These are phyloP conservation scores for Lucinisca nassula DNA, from an alignment of 2,888 invertebrate species.

Conservation along the genomic window DNA sequence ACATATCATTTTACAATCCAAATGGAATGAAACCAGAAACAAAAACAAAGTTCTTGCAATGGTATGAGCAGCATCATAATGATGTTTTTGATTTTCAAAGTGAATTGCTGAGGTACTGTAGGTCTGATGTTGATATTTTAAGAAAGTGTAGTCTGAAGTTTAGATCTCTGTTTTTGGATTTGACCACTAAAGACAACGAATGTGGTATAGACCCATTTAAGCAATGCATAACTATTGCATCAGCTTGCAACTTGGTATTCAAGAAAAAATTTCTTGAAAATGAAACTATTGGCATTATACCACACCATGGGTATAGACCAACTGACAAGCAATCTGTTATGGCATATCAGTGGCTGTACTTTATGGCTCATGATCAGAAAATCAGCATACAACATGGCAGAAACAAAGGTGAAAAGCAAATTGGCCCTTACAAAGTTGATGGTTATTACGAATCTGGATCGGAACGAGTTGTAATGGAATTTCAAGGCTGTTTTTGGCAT, in stretches of 20 bases:
- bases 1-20: conserved; percentile 57
- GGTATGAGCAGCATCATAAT: conserved; percentile 45
- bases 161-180: conserved; percentile 29
- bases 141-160: conserved; percentile 56
- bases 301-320: conserved; percentile 59
- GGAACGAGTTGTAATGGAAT: conserved; percentile 1
- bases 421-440: conserved; percentile 33
- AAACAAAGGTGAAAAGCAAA: conserved; percentile 32
- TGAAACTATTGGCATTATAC: conserved; percentile 60
- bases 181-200: conserved; percentile 20
- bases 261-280: conserved; percentile 48
- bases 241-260: conserved; percentile 54
- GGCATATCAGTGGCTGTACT: conserved; percentile 57
- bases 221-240: conserved; percentile 59
- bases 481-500: conserved; percentile 42
- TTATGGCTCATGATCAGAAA: conserved; percentile 27
- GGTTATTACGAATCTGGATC: conserved; percentile 21
- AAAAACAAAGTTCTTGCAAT: conserved; percentile 53
- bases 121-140: conserved; percentile 57
- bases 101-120: conserved; percentile 53
- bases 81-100: conserved; percentile 39
- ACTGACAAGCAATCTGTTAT: conserved; percentile 61
- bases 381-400: conserved; percentile 41
- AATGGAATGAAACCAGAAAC: conserved; percentile 60
- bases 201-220: conserved; percentile 56